Conservation (phyloP, 2,797 vertebrate species). For the Eptatretus atami region DNA sequence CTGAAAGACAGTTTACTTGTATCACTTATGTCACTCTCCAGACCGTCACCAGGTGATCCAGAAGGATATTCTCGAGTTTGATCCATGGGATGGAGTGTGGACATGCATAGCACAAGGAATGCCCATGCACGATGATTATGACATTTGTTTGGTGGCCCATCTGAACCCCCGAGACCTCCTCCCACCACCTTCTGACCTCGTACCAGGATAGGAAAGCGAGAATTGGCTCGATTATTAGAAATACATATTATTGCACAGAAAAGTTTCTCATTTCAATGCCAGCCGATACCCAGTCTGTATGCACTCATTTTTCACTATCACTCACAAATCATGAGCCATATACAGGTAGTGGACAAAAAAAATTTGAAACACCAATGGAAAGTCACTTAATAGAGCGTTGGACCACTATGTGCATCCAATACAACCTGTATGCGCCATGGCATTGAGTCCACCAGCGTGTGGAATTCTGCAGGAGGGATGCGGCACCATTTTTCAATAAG, state of each 20-base stretch:
- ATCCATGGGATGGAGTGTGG: slow-evolving; percentile 69
- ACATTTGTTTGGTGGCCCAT: slow-evolving; percentile 66
- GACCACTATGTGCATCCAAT: no score
- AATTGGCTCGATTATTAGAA: slow-evolving; percentile 10
- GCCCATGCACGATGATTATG: slow-evolving; percentile 86
- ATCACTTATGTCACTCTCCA: slow-evolving; percentile 12
- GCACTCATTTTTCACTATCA: slow-evolving; percentile 9
- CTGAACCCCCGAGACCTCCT: slow-evolving; percentile 68
- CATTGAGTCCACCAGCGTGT: no score
- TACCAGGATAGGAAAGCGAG: slow-evolving; percentile 12
- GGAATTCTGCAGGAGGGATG: no score
- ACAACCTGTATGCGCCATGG: no score
- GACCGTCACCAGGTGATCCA: slow-evolving; percentile 67
- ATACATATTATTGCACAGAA: slow-evolving; percentile 10
- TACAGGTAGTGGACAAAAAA: no score
- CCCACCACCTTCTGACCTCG: slow-evolving; percentile 42
- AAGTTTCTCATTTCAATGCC: slow-evolving; percentile 11
- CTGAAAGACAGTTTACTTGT: no score
- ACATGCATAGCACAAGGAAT: slow-evolving; percentile 31
- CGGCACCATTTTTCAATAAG: no score
- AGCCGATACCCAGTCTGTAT: slow-evolving; percentile 3
- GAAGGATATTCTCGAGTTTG: slow-evolving; percentile 68
- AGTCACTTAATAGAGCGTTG: no score
- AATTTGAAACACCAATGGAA: no score
- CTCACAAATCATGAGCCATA: slow-evolving; percentile 8